Evolutionary conservation across 2,888 invertebrate species (phyloP).

Genomic region (Conops quadrifasciatus): DNA sequence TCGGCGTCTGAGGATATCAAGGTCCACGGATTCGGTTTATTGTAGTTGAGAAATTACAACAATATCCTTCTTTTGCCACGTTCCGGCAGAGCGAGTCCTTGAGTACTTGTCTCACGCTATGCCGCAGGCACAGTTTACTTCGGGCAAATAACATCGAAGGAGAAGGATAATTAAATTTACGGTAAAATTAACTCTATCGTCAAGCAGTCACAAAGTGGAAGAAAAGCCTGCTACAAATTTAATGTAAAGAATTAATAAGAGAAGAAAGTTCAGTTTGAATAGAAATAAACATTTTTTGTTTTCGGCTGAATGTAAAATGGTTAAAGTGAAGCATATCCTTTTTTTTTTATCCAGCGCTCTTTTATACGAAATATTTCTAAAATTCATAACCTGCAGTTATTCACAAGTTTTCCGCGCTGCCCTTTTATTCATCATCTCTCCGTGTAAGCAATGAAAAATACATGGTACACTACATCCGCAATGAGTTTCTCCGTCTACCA

Average conservation of each 20-base stretch:
- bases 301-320: too few relatives aligned
- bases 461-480: background rate
- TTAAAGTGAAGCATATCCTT: too few relatives aligned
- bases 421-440: too few relatives aligned
- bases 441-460: background rate
- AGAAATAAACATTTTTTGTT: too few relatives aligned
- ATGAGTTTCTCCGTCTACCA: background rate
- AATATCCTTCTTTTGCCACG: constrained; percentile 29
- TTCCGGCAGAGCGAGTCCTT: constrained; percentile 26
- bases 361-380: too few relatives aligned
- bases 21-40: constrained; percentile 7
- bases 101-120: constrained; percentile 18
- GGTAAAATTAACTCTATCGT: constrained; percentile 35
- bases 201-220: background rate
- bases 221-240: constrained; percentile 12
- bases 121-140: too few relatives aligned
- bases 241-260: constrained; percentile 1
- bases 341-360: too few relatives aligned
- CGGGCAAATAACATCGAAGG: background rate
- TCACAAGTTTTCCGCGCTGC: too few relatives aligned
- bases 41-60: constrained; percentile 16
- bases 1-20: background rate
- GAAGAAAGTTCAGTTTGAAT: background rate
- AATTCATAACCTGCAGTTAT: too few relatives aligned
- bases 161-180: constrained; percentile 32